phyloP scores from a whole-genome alignment of 2,888 invertebrate species.

The Lasioglossum figueresi region DNA sequence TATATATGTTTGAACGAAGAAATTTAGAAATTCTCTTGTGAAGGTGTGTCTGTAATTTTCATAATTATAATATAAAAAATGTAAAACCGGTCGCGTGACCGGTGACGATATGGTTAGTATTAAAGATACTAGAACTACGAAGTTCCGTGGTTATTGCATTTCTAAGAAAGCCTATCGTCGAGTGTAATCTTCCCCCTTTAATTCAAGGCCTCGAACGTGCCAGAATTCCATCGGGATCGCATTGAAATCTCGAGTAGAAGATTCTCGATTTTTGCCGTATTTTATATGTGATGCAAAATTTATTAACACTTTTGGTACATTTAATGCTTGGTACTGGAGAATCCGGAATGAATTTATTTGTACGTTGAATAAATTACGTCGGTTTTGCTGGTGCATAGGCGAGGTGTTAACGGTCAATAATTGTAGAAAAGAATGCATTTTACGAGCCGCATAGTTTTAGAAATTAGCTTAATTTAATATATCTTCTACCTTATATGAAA shows the following conservation, averaged over 20 bases:
- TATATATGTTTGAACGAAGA: neutral
- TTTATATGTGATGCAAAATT: neutral
- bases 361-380: neutral
- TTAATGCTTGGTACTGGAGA: neutral
- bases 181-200: neutral
- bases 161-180: neutral
- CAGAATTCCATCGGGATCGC: neutral
- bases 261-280: neutral
- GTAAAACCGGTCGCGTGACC: neutral
- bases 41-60: neutral
- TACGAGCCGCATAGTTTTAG: neutral
- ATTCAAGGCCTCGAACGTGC: neutral
- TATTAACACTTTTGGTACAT: neutral
- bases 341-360: neutral
- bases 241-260: neutral
- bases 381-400: neutral
- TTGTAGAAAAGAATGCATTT: neutral
- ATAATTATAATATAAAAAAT: neutral
- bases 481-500: neutral
- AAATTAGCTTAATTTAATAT: neutral
- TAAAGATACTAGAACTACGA: neutral
- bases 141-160: neutral
- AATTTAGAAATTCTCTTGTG: neutral
- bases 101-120: neutral
- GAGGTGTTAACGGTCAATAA: neutral